Conservation (phyloP, 2,888 invertebrate genomes). For the Nomada goodeniana region DNA sequence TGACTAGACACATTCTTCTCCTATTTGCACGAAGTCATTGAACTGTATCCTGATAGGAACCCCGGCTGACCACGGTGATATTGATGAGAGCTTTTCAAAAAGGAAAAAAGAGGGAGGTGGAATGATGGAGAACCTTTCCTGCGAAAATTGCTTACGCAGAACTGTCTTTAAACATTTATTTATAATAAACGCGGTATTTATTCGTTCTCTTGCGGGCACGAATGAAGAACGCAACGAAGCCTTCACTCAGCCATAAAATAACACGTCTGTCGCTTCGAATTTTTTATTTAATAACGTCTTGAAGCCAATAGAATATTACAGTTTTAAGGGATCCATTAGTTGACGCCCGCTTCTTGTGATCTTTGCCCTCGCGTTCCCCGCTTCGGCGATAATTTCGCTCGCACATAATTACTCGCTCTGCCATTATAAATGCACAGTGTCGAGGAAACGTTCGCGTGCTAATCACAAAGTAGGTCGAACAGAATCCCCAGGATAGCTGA, state of each 20-base stretch:
- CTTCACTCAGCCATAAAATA: background rate
- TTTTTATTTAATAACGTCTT: background rate
- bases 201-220: background rate
- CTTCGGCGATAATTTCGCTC: slow-evolving; percentile 33
- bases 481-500: slow-evolving; percentile 29
- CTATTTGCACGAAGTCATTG: slow-evolving; percentile 59
- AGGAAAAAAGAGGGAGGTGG: background rate
- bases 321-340: slow-evolving; percentile 13
- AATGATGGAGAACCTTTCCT: background rate
- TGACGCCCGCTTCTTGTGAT: background rate
- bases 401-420: slow-evolving; percentile 43
- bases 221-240: background rate
- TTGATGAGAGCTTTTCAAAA: slow-evolving; percentile 30
- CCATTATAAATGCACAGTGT: slow-evolving; percentile 47
- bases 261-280: background rate
- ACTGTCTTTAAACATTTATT: background rate
- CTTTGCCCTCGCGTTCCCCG: background rate
- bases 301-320: background rate
- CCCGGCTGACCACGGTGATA: slow-evolving; percentile 51
- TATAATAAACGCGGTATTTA: background rate
- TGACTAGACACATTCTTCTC: slow-evolving; percentile 68
- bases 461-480: slow-evolving; percentile 54
- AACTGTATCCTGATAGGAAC: slow-evolving; percentile 63
- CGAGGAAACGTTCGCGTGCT: slow-evolving; percentile 47
- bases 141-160: background rate